These are phyloP conservation scores for Colistium nudipinnis DNA, from an alignment of 2,113 vertebrate genomes.

Conservation along the genomic window DNA sequence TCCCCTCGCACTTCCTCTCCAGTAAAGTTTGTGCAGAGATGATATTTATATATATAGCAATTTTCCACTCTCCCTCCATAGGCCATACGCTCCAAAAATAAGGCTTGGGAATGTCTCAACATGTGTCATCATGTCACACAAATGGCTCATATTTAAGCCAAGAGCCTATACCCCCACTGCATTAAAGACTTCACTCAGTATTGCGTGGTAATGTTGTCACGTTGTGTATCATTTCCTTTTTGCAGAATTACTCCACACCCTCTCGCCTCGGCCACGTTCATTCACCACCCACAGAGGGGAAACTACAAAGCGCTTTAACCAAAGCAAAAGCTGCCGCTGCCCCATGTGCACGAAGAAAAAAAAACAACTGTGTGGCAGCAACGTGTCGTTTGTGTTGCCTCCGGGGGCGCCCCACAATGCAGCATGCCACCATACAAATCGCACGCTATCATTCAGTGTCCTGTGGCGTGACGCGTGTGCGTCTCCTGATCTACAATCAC, in stretches of 20 bases:
- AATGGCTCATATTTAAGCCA: neutral
- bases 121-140: neutral
- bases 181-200: neutral
- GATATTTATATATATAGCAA: conserved; percentile 51
- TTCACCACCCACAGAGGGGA: neutral
- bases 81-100: conserved; percentile 7
- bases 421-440: neutral
- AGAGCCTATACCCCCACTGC: neutral
- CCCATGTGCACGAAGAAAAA: conserved; percentile 10
- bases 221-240: conserved; percentile 2
- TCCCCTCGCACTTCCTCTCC: conserved; percentile 65
- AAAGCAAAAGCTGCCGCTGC: conserved; percentile 4
- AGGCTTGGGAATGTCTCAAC: conserved; percentile 29
- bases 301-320: neutral
- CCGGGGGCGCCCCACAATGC: neutral
- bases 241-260: neutral
- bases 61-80: conserved; percentile 39
- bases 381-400: neutral
- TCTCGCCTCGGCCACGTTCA: neutral
- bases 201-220: neutral
- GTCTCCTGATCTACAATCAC: neutral
- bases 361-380: neutral
- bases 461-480: too few relatives aligned
- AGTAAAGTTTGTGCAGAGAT: conserved; percentile 32
- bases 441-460: neutral